Percentiles rank a stretch among this genome's conserved stretches.
These are phyloP conservation scores for Serranochromis macrocephalus DNA, from an alignment of 2,113 vertebrate species.

Conservation along the genomic window DNA sequence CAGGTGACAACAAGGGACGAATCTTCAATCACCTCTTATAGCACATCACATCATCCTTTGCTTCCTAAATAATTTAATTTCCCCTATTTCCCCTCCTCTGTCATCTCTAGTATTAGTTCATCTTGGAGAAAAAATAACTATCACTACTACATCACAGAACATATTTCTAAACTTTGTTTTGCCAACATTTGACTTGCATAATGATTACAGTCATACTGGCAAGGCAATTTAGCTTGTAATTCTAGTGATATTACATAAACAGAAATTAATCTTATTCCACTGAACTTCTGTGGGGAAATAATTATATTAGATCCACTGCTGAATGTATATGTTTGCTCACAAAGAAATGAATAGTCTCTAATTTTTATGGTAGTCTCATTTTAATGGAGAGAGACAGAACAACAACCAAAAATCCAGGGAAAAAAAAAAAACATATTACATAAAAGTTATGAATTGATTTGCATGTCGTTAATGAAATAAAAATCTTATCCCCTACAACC, in stretches of 20 bases:
- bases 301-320: not conserved
- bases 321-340: not conserved
- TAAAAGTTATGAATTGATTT: not conserved
- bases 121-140: not conserved
- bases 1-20: not conserved
- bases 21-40: not conserved
- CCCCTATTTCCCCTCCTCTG: not conserved
- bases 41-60: not conserved
- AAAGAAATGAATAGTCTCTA: not conserved
- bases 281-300: not conserved
- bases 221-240: not conserved
- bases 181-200: not conserved
- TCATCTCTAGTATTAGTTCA: not conserved
- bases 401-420: not conserved
- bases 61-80: not conserved
- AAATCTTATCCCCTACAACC: not conserved
- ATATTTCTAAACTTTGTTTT: not conserved
- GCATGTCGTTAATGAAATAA: not conserved
- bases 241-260: not conserved
- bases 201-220: not conserved
- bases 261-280: not conserved
- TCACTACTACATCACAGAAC: not conserved
- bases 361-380: not conserved
- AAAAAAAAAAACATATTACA: not conserved
- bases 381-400: not conserved